These are phyloP conservation scores for Parascotia fuliginaria DNA, from an alignment of 2,888 invertebrate species.

Conservation along the genomic window DNA sequence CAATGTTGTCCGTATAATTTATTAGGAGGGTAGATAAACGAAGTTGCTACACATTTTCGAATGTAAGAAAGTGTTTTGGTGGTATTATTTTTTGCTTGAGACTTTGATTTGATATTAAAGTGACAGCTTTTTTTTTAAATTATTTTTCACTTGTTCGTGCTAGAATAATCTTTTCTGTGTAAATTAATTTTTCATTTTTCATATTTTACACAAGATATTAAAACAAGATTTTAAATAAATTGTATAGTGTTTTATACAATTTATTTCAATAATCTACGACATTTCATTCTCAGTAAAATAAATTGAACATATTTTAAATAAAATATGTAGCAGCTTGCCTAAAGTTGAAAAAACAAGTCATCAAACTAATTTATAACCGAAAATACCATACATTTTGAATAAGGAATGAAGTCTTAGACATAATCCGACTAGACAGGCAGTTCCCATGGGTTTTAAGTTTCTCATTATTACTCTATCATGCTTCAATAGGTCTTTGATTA, in stretches of 20 bases:
- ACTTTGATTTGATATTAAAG: background rate
- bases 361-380: constrained; percentile 1
- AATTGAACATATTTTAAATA: no score
- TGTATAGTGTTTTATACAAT: no score
- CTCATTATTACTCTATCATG: constrained; percentile 36
- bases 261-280: no score
- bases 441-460: constrained; percentile 40
- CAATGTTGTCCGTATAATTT: constrained; percentile 48
- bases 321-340: background rate
- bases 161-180: no score
- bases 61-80: background rate
- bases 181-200: no score
- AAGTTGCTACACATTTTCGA: constrained; percentile 7
- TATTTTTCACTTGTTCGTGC: no score
- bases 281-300: no score
- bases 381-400: background rate
- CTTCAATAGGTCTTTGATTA: constrained; percentile 24
- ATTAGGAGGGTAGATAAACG: constrained; percentile 34
- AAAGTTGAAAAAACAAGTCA: constrained; percentile 1
- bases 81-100: background rate
- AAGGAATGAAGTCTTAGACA: constrained; percentile 9
- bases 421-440: constrained; percentile 23
- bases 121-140: background rate
- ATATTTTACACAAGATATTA: no score
- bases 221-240: no score